A percentile compares a stretch with the other conserved stretches of the same genome.
Conservation (phyloP, 2,888 invertebrate genomes). For the Acleris literana region DNA sequence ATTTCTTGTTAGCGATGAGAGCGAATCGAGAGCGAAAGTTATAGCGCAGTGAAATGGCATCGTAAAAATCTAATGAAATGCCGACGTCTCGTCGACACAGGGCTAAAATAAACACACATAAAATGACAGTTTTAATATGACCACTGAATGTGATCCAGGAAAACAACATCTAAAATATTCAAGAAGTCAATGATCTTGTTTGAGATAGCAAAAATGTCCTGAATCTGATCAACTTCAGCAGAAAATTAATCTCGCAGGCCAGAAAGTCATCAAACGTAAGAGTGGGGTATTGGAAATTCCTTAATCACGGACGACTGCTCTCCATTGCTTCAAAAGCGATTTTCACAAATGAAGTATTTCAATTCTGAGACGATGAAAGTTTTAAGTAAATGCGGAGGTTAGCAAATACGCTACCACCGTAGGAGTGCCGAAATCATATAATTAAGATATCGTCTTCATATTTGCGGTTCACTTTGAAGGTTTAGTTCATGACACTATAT, state of each 20-base stretch:
- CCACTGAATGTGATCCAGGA: slow-evolving; percentile 12
- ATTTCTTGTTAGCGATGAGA: slow-evolving; percentile 50
- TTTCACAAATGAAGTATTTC: slow-evolving; percentile 29
- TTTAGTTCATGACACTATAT: neutral
- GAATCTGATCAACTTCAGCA: slow-evolving; percentile 23
- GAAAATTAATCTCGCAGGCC: slow-evolving; percentile 39
- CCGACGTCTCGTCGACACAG: slow-evolving; percentile 43
- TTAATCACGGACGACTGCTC: slow-evolving; percentile 43
- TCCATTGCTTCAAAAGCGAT: slow-evolving; percentile 29
- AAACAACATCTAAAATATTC: slow-evolving; percentile 9
- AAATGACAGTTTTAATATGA: slow-evolving; percentile 29
- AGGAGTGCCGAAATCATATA: slow-evolving; percentile 13
- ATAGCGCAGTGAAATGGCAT: slow-evolving; percentile 51
- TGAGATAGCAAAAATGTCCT: slow-evolving; percentile 17
- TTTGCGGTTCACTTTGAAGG: neutral
- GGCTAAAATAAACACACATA: slow-evolving; percentile 25
- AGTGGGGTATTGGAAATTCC: slow-evolving; percentile 44
- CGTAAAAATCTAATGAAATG: slow-evolving; percentile 64
- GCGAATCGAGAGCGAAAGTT: slow-evolving; percentile 48
- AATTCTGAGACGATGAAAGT: slow-evolving; percentile 23
- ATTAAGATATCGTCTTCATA: neutral
- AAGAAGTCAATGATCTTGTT: slow-evolving; percentile 27
- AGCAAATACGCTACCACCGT: neutral
- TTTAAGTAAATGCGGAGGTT: neutral
- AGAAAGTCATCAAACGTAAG: slow-evolving; percentile 42